phyloP scores from a whole-genome alignment of 1,140 invertebrate genomes.

The Acromyrmex charruanus region DNA sequence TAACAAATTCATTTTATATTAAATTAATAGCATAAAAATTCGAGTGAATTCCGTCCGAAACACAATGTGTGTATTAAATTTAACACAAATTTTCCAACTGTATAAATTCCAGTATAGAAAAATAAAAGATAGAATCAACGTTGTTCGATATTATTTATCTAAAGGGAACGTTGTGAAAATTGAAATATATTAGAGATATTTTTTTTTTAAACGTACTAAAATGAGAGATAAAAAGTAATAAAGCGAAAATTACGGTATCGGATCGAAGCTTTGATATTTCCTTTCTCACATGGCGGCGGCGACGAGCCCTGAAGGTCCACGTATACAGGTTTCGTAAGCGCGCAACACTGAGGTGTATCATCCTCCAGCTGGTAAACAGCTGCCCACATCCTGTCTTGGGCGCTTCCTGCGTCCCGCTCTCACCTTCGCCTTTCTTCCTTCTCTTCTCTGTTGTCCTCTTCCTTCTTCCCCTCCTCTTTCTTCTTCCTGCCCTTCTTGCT shows the following conservation, averaged over 20 bases:
- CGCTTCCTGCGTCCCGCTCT: conserved; percentile 64
- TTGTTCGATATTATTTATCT: background rate
- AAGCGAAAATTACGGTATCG: background rate
- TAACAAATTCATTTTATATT: too few relatives aligned
- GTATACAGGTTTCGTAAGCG: conserved; percentile 45
- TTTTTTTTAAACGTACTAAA: background rate
- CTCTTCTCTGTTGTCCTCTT: conserved; percentile 54
- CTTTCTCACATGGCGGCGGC: background rate
- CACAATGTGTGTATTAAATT: too few relatives aligned
- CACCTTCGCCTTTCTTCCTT: conserved; percentile 65
- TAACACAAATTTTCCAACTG: too few relatives aligned
- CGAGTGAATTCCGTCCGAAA: too few relatives aligned
- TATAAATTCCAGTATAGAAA: background rate
- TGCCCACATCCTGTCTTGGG: conserved; percentile 81
- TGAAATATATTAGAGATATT: background rate
- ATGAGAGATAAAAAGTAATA: background rate
- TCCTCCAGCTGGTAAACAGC: conserved; percentile 81
- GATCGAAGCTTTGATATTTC: conserved; percentile 8
- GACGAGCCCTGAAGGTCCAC: conserved; percentile 22
- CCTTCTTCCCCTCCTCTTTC: conserved; percentile 23
- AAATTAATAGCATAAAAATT: too few relatives aligned
- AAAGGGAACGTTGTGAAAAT: background rate
- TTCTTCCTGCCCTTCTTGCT: background rate
- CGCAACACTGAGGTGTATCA: conserved; percentile 69
- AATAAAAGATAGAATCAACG: background rate